Base-by-base conservation (phyloP, 1,140 invertebrate species). In the Camponotus vicinus region DNA sequence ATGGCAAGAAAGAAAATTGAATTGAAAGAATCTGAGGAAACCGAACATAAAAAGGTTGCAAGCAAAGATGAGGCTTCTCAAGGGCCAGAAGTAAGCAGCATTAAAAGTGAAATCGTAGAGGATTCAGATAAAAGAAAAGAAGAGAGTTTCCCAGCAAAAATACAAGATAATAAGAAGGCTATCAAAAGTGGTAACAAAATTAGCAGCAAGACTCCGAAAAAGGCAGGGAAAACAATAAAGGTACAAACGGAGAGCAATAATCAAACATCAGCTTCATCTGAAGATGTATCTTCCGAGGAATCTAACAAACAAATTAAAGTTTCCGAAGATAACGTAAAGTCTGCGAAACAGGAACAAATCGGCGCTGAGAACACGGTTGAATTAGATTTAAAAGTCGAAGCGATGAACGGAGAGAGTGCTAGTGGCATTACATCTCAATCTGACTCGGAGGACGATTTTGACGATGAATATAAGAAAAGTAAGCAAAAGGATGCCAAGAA, bases 241-340 rank as follows among this genome's bases (percentile, higher is more conserved):
- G 70, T 71, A 73, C 90, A 91, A 88, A 89, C 42, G 27, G 94
- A 94, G 64, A 92, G 91, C 75, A 91, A 86, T 49, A 92, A 92
- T 86, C 91, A 92, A 77, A 82, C 45, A 21, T 90, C 90, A 37
- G 87, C 88, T 5, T 92, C 88, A 66, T 90, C 91, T 0, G 91
- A 94, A n/a, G 94, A 95, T 61, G 84, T 90, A n/a, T 93, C 92
- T 5, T 91, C 92, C 18, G 93, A 94, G 8, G 93, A 94, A 66
- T 69, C 86, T 7, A 27, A 69, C 61, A 89, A 91, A 79, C 91
- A 93, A 73, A 89, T 92, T 7, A 93, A 93, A 89, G 61, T 66
- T 32, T 86, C 77, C 6, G 92, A 92, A 55, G 89, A 90, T 32
- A 49, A n/a, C 67, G 55, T 69, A 34, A 92, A 91, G 57, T 87